These are phyloP conservation scores for Gavialis gangeticus DNA, from an alignment of 2,113 vertebrate species.

Conservation along the genomic window DNA sequence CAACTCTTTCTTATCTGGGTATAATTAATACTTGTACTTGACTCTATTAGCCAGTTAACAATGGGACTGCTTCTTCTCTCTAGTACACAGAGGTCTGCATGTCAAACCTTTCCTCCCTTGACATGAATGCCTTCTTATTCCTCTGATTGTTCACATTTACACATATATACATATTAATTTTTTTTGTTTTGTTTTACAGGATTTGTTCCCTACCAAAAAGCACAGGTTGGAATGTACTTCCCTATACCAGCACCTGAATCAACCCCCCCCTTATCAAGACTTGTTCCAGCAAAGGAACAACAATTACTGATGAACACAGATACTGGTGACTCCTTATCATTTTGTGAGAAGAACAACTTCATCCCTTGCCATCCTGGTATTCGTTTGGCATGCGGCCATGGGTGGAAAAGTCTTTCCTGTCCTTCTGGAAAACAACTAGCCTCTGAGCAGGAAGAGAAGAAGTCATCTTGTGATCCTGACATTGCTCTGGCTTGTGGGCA, in stretches of 20 bases:
- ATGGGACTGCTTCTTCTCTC: no score
- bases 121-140: no score
- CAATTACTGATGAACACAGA: background rate
- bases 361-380: constrained; percentile 40
- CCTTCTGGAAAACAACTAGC: background rate
- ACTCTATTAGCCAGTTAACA: no score
- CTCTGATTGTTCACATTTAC: no score
- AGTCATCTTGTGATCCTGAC: background rate
- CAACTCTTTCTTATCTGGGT: no score
- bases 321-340: background rate
- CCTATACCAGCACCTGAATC: background rate
- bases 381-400: background rate
- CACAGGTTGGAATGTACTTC: background rate
- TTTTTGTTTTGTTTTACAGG: background rate
- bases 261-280: background rate
- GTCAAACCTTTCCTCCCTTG: no score
- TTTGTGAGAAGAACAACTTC: background rate
- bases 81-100: no score
- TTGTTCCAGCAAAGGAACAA: background rate
- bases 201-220: background rate
- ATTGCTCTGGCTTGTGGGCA: background rate
- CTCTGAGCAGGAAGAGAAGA: background rate
- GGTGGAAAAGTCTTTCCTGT: background rate
- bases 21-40: no score
- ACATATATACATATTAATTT: background rate